Conservation (phyloP, 2,888 invertebrate genomes). For the Xylocampa areola region DNA sequence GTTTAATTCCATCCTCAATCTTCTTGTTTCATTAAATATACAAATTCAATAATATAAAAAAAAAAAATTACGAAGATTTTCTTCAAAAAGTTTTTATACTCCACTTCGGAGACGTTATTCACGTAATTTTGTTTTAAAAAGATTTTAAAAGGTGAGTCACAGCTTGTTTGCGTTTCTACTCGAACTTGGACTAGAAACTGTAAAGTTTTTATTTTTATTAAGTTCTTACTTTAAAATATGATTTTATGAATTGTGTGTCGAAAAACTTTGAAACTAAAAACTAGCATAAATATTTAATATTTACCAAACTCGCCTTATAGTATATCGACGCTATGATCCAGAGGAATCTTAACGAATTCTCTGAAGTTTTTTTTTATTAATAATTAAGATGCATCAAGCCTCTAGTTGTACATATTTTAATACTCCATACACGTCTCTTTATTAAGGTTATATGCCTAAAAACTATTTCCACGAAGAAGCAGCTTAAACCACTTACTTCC, state of each 20-base stretch:
- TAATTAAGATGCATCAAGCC: too few relatives aligned
- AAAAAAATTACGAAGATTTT: neutral
- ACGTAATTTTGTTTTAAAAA: slow-evolving; percentile 7
- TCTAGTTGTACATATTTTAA: neutral
- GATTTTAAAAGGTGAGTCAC: slow-evolving; percentile 4
- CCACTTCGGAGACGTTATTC: neutral
- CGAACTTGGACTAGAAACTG: slow-evolving; percentile 15
- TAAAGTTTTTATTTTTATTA: slow-evolving; percentile 9
- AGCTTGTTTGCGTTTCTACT: slow-evolving; percentile 1
- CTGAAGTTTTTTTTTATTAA: too few relatives aligned
- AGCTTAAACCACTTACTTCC: neutral
- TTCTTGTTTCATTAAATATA: neutral
- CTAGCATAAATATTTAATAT: too few relatives aligned
- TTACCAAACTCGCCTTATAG: too few relatives aligned
- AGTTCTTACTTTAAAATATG: neutral
- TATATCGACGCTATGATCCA: too few relatives aligned
- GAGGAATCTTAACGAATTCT: too few relatives aligned
- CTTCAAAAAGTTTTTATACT: neutral
- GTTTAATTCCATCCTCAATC: too few relatives aligned
- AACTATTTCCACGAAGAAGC: neutral
- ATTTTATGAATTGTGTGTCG: too few relatives aligned
- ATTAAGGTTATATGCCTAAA: too few relatives aligned
- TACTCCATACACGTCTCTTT: too few relatives aligned
- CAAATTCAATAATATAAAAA: too few relatives aligned
- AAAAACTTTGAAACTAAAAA: too few relatives aligned